These are phyloP conservation scores for Haemorhous mexicanus DNA, from an alignment of 2,113 vertebrate genomes.

Conservation along the genomic window DNA sequence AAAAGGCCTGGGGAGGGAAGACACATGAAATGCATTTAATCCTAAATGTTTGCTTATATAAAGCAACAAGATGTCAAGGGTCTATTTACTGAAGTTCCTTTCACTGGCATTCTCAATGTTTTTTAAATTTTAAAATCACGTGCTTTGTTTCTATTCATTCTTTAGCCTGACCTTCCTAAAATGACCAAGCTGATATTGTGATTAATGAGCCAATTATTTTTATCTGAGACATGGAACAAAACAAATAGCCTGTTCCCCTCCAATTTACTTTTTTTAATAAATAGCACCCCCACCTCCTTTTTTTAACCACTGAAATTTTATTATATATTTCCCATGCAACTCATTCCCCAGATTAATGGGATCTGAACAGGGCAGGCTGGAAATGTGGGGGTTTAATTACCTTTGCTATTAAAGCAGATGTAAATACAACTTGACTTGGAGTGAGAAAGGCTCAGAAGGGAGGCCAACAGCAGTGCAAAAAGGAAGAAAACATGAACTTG, in stretches of 20 bases:
- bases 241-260: slow-evolving; percentile 65
- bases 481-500: background rate
- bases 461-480: background rate
- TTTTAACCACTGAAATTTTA: slow-evolving; percentile 25
- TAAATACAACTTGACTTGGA: background rate
- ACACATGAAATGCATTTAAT: background rate
- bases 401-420: slow-evolving; percentile 29
- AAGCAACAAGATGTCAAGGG: background rate
- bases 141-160: slow-evolving; percentile 6
- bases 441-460: background rate
- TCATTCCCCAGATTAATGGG: slow-evolving; percentile 62
- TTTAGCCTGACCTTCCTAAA: slow-evolving; percentile 60
- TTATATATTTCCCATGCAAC: slow-evolving; percentile 57
- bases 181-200: slow-evolving; percentile 55
- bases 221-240: slow-evolving; percentile 59
- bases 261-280: slow-evolving; percentile 69
- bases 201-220: slow-evolving; percentile 77
- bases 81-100: background rate
- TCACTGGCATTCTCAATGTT: background rate
- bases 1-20: background rate
- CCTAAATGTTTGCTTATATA: background rate
- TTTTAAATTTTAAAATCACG: background rate
- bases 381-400: slow-evolving; percentile 27
- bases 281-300: background rate
- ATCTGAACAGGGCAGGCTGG: slow-evolving; percentile 12